Percentiles rank a stretch among this genome's conserved stretches.
These are phyloP conservation scores for Meloidogyne floridensis DNA, from an alignment of 1,140 invertebrate species.

Conservation along the genomic window DNA sequence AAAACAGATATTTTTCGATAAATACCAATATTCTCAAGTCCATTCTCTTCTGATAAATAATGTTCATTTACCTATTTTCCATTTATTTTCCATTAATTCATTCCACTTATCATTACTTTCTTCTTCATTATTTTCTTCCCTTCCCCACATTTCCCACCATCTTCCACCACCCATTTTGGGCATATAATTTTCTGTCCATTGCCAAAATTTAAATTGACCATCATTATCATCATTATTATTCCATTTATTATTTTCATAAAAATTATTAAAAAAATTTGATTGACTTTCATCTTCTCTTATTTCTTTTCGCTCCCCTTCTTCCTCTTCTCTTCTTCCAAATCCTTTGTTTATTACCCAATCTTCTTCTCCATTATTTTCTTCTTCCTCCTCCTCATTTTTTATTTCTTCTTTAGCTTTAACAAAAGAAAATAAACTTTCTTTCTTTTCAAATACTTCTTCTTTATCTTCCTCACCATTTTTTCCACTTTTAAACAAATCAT, in stretches of 20 bases:
- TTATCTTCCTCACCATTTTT: not conserved
- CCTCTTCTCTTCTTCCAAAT: no score
- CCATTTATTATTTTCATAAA: not conserved
- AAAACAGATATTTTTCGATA: no score
- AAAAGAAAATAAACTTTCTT: not conserved
- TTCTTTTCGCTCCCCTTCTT: not conserved
- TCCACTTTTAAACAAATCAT: not conserved
- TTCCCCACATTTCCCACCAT: not conserved
- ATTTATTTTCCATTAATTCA: not conserved
- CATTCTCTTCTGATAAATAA: no score
- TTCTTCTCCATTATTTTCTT: no score
- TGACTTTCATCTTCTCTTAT: not conserved
- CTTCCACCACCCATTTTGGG: no score
- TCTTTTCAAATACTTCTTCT: not conserved
- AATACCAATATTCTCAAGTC: no score
- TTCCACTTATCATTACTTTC: not conserved
- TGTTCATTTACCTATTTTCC: not conserved
- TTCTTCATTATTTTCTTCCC: not conserved
- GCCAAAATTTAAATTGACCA: no score
- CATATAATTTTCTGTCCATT: no score
- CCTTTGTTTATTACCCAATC: no score
- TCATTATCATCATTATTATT: no score
- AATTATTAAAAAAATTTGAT: not conserved
- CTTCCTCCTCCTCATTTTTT: not conserved
- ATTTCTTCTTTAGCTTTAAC: not conserved